phyloP scores from a whole-genome alignment of 2,888 invertebrate species.

The Altica lythri region DNA sequence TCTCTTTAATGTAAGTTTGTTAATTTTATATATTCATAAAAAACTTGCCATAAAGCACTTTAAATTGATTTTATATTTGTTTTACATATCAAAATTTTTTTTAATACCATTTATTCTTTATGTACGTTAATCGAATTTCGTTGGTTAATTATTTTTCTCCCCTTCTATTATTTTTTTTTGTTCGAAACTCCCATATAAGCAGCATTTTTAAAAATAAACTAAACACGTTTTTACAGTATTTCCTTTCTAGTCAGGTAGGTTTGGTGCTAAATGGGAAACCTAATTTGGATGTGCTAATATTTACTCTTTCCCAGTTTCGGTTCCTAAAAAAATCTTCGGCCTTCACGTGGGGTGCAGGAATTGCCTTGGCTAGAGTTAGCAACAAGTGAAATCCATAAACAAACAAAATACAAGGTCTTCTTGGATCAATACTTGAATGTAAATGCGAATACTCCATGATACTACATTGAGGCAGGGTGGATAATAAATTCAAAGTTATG shows the following conservation, averaged over 20 bases:
- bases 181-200: no score
- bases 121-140: no score
- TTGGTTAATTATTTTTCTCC: no score
- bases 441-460: slow-evolving; percentile 14
- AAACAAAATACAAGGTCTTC: slow-evolving; percentile 24
- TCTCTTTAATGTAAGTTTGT: no score
- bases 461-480: slow-evolving; percentile 13
- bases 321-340: not conserved
- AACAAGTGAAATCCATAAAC: slow-evolving; percentile 26
- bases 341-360: slow-evolving; percentile 1
- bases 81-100: no score
- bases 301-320: not conserved
- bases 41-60: no score
- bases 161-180: no score
- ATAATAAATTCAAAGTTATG: slow-evolving; percentile 2
- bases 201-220: no score
- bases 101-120: no score
- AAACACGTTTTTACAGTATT: no score
- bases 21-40: no score
- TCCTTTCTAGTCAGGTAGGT: not conserved
- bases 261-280: not conserved
- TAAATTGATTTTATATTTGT: no score
- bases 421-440: slow-evolving; percentile 22
- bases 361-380: slow-evolving; percentile 13
- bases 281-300: not conserved